These are phyloP conservation scores for Euthynnus affinis DNA, from an alignment of 2,797 vertebrate species.

Conservation along the genomic window DNA sequence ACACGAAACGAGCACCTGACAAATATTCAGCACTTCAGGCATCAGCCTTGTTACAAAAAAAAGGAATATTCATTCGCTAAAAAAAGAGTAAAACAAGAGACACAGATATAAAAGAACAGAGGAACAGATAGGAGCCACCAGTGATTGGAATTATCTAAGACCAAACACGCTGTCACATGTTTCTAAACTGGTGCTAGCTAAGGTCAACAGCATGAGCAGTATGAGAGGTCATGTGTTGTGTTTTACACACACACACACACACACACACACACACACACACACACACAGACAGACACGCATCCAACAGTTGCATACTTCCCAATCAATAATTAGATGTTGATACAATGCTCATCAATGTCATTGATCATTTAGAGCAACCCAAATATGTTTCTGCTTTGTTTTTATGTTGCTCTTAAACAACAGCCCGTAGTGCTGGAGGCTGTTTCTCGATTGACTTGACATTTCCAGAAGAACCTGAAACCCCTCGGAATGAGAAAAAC, in stretches of 20 bases:
- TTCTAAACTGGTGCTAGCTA: background rate
- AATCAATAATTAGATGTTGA: background rate
- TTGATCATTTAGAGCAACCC: background rate
- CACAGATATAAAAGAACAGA: background rate
- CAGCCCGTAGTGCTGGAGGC: no score
- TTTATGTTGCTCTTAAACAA: background rate
- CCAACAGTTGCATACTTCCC: background rate
- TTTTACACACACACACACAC: background rate
- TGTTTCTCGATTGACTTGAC: background rate
- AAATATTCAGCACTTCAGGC: background rate
- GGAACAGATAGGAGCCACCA: conserved; percentile 8
- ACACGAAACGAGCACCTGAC: conserved; percentile 29
- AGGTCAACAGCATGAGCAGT: conserved; percentile 6
- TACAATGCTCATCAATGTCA: background rate
- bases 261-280: background rate
- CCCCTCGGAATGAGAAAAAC: background rate
- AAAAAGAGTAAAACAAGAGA: background rate
- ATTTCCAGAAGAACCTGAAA: background rate
- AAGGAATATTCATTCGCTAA: background rate
- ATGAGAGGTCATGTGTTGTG: conserved; percentile 13
- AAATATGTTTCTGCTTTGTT: background rate
- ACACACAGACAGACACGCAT: background rate
- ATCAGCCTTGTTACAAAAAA: background rate
- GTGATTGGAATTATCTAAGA: conserved; percentile 26
- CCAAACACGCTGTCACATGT: conserved; percentile 38